Conservation (phyloP, 2,113 vertebrate species). For the Percina caprodes region DNA sequence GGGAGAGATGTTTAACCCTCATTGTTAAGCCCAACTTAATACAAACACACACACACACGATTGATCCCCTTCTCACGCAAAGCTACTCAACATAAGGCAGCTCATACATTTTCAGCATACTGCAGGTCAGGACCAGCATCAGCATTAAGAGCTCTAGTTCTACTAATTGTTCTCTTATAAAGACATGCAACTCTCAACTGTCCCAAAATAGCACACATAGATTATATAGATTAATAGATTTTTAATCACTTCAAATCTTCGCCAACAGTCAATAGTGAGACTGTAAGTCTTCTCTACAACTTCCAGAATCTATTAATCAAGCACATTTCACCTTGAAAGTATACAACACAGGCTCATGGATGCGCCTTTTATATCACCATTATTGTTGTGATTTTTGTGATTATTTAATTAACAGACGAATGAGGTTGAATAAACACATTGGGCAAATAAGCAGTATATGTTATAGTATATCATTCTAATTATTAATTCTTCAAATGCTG, state of each 20-base stretch:
- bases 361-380: background rate
- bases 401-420: background rate
- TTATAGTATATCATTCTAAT: background rate
- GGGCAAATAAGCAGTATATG: background rate
- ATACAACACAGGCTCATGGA: too few species aligned
- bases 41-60: constrained; percentile 47
- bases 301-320: constrained; percentile 11
- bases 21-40: constrained; percentile 47
- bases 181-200: constrained; percentile 21
- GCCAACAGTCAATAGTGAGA: background rate
- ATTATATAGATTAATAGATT: too few species aligned
- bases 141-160: constrained; percentile 40
- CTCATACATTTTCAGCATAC: constrained; percentile 51
- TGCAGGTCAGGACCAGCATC: constrained; percentile 28
- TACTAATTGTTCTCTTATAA: constrained; percentile 53
- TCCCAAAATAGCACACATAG: constrained; percentile 35
- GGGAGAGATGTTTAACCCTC: constrained; percentile 54
- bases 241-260: constrained; percentile 1
- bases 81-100: constrained; percentile 65
- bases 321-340: background rate
- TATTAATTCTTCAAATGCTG: background rate
- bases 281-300: background rate
- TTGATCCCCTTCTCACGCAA: constrained; percentile 73
- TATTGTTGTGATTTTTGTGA: background rate
- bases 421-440: background rate